Evolutionary conservation across 2,113 vertebrate species (phyloP).

Genomic region (Entosphenus tridentatus): DNA sequence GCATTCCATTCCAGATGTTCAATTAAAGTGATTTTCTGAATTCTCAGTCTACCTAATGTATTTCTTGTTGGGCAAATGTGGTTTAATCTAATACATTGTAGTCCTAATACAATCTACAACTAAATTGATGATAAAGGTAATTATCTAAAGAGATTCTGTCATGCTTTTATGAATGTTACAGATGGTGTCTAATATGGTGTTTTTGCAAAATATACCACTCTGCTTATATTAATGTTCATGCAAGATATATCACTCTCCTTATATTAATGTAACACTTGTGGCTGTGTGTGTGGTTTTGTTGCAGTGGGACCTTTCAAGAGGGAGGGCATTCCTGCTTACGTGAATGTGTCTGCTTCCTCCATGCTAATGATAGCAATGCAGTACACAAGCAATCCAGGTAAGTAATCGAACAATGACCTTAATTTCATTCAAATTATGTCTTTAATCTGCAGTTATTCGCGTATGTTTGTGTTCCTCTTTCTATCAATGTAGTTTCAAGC

Average conservation of each 20-base stretch:
- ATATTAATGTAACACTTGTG: background rate
- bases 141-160: background rate
- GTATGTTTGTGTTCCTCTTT: background rate
- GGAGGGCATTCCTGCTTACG: slow-evolving; percentile 75
- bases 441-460: background rate
- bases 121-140: too few species aligned
- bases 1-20: slow-evolving; percentile 1
- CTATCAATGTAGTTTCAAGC: background rate
- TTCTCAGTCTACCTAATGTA: too few species aligned
- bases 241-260: background rate
- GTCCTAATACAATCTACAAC: too few species aligned
- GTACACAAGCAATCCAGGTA: slow-evolving; percentile 91
- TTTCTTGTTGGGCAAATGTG: too few species aligned
- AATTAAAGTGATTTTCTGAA: slow-evolving; percentile 11
- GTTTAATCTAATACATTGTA: too few species aligned
- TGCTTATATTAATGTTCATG: too few species aligned
- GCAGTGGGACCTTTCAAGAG: slow-evolving; percentile 80
- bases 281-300: slow-evolving; percentile 9
- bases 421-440: background rate
- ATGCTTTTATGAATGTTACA: background rate
- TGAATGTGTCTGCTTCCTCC: slow-evolving; percentile 84
- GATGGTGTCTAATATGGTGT: background rate
- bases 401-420: slow-evolving; percentile 7
- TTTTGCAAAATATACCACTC: background rate
- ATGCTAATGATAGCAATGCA: slow-evolving; percentile 99